Conservation (phyloP, 2,113 vertebrate species). For the Lichenostomus cassidix region DNA sequence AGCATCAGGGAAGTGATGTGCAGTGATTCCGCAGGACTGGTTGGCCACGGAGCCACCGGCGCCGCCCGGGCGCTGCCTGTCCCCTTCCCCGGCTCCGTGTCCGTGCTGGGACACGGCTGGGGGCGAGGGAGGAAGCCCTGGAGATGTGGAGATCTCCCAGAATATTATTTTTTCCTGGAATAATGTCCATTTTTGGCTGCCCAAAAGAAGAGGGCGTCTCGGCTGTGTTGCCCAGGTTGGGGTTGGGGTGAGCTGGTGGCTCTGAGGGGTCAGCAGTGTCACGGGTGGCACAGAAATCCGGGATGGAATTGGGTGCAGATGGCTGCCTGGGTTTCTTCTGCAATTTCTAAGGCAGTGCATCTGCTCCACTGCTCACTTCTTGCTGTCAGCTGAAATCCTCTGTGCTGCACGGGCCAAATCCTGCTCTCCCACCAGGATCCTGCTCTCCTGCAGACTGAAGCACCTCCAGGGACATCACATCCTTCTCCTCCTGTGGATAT, state of each 20-base stretch:
- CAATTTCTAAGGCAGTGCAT: conserved; percentile 31
- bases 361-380: conserved; percentile 68
- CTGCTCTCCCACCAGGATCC: background rate
- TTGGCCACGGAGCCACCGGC: background rate
- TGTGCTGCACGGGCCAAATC: background rate
- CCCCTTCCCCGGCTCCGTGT: background rate
- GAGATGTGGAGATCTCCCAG: background rate
- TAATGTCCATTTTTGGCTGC: background rate
- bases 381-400: conserved; percentile 45
- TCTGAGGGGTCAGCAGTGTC: accelerated
- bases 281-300: background rate
- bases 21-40: background rate
- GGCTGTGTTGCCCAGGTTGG: accelerated
- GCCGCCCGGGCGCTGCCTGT: background rate
- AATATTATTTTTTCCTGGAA: background rate
- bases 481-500: background rate
- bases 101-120: background rate
- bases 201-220: background rate
- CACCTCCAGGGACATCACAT: background rate
- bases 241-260: background rate
- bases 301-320: conserved; percentile 26
- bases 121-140: background rate
- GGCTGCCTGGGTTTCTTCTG: conserved; percentile 62
- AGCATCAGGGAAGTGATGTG: conserved; percentile 50
- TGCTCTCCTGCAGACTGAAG: background rate